Evolutionary conservation across 1,140 invertebrate species (phyloP), one percentile per base, ranked within the genome.

Genomic region (Coelopa frigida): DNA sequence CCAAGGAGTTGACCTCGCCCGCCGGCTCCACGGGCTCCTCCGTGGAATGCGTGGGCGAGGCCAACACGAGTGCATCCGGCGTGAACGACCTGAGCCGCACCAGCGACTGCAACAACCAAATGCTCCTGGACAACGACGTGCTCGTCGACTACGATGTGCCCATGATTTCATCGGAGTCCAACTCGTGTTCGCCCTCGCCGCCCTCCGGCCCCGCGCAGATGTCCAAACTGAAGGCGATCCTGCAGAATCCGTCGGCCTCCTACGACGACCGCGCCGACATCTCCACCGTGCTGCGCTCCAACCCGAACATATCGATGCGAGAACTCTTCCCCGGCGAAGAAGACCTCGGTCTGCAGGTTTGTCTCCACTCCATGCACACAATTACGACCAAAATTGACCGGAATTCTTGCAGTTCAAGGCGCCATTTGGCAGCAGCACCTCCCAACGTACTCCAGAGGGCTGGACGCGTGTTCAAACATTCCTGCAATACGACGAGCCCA

Each of bases 401-500:
- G n/a, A n/a, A n/a, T n/a, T n/a, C n/a, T n/a, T n/a, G n/a, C 81
- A 84, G 18, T 85, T 82, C 12, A 81, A 69, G 52, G 60, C 59
- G 21, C 67, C 67, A 2, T 70, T 70, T 26, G 63, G 61, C 0
- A 63, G 57, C 35, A 66, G 55, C 41, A 21, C 24, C 18, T 62
- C 59, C 24, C 60, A 65, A 54, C 60, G 68, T 0, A 85, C 83
- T 2, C 83, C 83, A 0, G 83, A 86, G 56, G 84, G 84, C 10
- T 89, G 85, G 85, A 85, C 87, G 48, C 85, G 85, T 40, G 86
- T 84, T 49, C 79, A 78, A 31, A 78, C 82, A 0, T 79, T 80
- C 53, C 81, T 90, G 36, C 85, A 88, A 56, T 89, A 88, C 45
- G 86, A 89, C 54, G 72, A 77, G n/a, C 83, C 86, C 26, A 89